Evolutionary conservation across 2,797 vertebrate species (phyloP), one percentile per base, ranked within the genome.

Genomic region (Phoeniculus purpureus): DNA sequence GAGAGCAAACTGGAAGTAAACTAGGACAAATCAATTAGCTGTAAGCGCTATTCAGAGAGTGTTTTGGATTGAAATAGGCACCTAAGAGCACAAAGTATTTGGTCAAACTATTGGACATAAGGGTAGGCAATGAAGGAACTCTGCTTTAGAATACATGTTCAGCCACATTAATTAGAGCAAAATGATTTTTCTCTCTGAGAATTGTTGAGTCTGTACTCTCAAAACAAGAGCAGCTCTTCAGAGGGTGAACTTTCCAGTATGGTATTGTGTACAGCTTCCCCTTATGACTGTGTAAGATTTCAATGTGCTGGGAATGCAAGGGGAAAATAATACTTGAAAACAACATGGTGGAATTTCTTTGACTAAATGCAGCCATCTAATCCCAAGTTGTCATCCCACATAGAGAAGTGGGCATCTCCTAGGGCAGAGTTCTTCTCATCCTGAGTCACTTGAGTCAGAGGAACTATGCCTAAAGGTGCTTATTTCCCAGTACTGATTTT

Each of bases 1-100:
- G 29, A 75, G 40, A 93, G 27, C 32, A 82, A 81, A 29, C 54
- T 85, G 51, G 66, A 87, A 85, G 66, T 85, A 88, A 88, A 92
- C 90, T 32, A 90, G 5, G 4, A 66, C 40, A 75, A 89, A 84
- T 67, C 77, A 90, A 71, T 93, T 95, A 90, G 83, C 83, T 77
- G 21, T 34, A 74, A 87, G 37, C 75, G 66, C 81, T 87, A 52
- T 82, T 88, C 16, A 45, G 90, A 77, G 85, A 81, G 65, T 86
- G 59, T 59, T 95, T 92, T 3, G 5, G 64, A 60, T 81, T 85
- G 79, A 83, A 85, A 93, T 32, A 75, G 45, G 60, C 40, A 82
- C 56, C 78, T 61, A 80, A 43, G 29, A 95, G 31, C 25, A 3
- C 81, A 75, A 93, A 90, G 26, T 68, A 43, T 77, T 75, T 79